phyloP scores from a whole-genome alignment of 2,797 vertebrate species.

The Urocyon cinereoargenteus region DNA sequence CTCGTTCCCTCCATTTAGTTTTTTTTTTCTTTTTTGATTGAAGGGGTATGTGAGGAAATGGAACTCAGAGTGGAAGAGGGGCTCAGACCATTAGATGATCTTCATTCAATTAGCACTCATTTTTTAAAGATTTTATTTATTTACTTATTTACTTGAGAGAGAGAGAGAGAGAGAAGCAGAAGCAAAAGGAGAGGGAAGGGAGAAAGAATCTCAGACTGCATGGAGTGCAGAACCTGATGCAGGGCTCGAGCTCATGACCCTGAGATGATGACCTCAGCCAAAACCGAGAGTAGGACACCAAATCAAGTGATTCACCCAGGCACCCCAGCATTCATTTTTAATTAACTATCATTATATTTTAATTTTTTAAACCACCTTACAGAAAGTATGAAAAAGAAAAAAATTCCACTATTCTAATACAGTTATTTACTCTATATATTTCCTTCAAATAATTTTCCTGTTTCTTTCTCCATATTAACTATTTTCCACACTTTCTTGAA shows the following conservation, averaged over 20 bases:
- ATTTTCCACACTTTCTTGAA: slow-evolving; percentile 47
- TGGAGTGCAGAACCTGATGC: neutral
- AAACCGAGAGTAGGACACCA: neutral
- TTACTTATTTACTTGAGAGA: neutral
- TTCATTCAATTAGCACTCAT: neutral
- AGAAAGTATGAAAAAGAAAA: neutral
- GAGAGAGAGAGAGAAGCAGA: neutral
- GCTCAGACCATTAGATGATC: neutral
- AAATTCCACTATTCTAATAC: neutral
- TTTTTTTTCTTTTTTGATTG: neutral
- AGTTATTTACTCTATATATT: neutral
- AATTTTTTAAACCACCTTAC: neutral
- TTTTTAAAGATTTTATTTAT: neutral
- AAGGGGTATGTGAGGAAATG: neutral
- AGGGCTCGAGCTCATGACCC: neutral
- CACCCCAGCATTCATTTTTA: neutral
- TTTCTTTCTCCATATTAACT: neutral
- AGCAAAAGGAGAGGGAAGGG: neutral
- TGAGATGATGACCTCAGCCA: neutral
- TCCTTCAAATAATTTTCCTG: neutral
- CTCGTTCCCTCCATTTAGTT: neutral
- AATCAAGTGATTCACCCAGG: neutral
- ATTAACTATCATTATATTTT: neutral
- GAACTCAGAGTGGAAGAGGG: neutral
- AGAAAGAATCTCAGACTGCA: neutral